Evolutionary conservation across 1,140 invertebrate species (phyloP).

Genomic region (Pomacea maculata): DNA sequence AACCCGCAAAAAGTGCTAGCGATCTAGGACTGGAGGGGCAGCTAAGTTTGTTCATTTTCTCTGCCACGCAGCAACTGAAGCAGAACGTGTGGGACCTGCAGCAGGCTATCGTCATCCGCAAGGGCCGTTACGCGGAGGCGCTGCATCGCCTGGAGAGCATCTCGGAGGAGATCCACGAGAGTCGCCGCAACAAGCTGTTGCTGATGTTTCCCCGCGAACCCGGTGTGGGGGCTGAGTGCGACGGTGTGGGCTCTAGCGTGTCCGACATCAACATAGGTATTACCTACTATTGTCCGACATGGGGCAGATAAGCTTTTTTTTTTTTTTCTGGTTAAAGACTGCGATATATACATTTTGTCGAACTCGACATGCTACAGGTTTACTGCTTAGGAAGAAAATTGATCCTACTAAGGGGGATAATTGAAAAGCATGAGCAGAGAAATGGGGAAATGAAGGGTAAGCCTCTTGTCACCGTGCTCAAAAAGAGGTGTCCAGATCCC

Average conservation of each 20-base stretch:
- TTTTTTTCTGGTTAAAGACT: no score
- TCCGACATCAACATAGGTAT: conserved; percentile 33
- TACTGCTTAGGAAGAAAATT: neutral
- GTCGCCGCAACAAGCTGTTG: conserved; percentile 63
- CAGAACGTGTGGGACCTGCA: conserved; percentile 66
- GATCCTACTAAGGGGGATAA: no score
- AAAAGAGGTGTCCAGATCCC: no score
- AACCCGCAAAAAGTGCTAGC: no score
- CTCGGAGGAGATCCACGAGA: conserved; percentile 70
- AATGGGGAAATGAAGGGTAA: no score
- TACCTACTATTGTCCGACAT: neutral
- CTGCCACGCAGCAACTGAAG: conserved; percentile 61
- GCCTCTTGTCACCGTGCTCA: no score
- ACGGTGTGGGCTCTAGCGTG: conserved; percentile 26
- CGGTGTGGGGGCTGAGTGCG: conserved; percentile 84
- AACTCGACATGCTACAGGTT: neutral
- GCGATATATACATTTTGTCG: no score
- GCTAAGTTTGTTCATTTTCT: no score
- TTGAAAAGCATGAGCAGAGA: no score
- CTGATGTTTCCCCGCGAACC: conserved; percentile 77
- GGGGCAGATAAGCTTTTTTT: neutral
- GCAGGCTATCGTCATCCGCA: conserved; percentile 63
- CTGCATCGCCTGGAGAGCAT: conserved; percentile 68
- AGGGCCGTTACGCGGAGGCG: conserved; percentile 66
- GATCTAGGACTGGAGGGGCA: no score